phyloP scores from a whole-genome alignment of 2,113 vertebrate genomes.

The Manacus vitellinus region DNA sequence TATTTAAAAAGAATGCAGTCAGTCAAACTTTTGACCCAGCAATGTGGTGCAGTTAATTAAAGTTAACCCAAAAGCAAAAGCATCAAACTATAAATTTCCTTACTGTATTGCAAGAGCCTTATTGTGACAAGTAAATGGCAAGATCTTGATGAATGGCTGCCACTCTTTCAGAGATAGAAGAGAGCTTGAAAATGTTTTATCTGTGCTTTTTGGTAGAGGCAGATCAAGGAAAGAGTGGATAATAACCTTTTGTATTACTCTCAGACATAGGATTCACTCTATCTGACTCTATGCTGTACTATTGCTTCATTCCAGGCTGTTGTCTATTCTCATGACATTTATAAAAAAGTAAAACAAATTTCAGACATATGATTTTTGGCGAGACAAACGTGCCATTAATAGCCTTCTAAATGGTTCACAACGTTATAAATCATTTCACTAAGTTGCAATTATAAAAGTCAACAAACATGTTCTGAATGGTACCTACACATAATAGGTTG shows the following conservation, averaged over 20 bases:
- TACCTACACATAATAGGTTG: not conserved
- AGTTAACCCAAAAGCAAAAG: slow-evolving; percentile 37
- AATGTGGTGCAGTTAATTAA: slow-evolving; percentile 25
- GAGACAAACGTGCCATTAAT: not conserved
- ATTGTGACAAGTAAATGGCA: slow-evolving; percentile 36
- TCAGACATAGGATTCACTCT: slow-evolving; percentile 45
- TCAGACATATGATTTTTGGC: not conserved
- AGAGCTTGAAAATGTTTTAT: not conserved
- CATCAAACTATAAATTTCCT: slow-evolving; percentile 3
- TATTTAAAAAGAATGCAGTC: not conserved
- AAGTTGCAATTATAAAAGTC: not conserved
- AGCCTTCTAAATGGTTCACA: not conserved
- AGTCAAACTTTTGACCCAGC: not conserved
- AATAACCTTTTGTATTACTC: slow-evolving; percentile 29
- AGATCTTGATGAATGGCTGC: slow-evolving; percentile 38
- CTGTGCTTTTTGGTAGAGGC: not conserved
- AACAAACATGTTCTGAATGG: not conserved
- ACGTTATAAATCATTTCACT: not conserved
- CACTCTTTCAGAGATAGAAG: slow-evolving; percentile 6
- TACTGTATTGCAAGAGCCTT: slow-evolving; percentile 4
- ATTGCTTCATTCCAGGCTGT: slow-evolving; percentile 8
- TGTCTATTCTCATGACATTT: not conserved
- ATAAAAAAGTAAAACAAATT: not conserved
- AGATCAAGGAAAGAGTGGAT: slow-evolving; percentile 44
- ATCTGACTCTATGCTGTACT: slow-evolving; percentile 24